A percentile compares a stretch with the other conserved stretches of the same genome.
These are phyloP conservation scores for Ploceus nigricollis DNA, from an alignment of 2,113 vertebrate genomes.

Conservation along the genomic window DNA sequence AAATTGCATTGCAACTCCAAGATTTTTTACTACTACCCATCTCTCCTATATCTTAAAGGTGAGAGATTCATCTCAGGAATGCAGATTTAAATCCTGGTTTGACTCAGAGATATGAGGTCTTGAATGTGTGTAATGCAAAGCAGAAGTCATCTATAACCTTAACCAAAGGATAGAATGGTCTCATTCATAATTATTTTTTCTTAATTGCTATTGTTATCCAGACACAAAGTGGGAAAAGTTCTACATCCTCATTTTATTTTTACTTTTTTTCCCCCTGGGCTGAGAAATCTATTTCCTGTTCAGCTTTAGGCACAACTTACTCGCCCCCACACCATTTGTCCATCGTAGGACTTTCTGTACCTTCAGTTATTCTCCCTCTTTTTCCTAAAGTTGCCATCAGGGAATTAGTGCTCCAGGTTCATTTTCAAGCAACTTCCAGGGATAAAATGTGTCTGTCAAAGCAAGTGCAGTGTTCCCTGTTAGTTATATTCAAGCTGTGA, in stretches of 20 bases:
- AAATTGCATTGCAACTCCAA: background rate
- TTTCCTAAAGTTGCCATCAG: background rate
- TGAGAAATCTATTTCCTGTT: background rate
- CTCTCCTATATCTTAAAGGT: background rate
- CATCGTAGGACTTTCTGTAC: background rate
- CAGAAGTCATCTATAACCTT: background rate
- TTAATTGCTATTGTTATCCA: background rate
- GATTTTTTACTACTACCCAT: background rate
- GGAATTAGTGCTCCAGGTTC: background rate
- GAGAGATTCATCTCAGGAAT: background rate
- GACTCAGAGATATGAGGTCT: background rate
- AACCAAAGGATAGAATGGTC: background rate
- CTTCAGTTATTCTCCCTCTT: background rate
- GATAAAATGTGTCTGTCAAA: background rate
- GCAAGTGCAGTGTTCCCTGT: background rate
- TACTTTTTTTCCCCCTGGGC: fast-evolving
- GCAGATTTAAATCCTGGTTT: background rate
- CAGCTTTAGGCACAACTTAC: background rate
- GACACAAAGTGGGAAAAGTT: background rate
- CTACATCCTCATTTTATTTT: background rate
- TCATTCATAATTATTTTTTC: background rate
- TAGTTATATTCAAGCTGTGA: background rate
- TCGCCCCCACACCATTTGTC: background rate
- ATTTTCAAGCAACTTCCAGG: background rate
- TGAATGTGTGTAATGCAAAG: background rate